Evolutionary conservation across 2,888 invertebrate species (phyloP).

Genomic region (Xanthorhoe designata): DNA sequence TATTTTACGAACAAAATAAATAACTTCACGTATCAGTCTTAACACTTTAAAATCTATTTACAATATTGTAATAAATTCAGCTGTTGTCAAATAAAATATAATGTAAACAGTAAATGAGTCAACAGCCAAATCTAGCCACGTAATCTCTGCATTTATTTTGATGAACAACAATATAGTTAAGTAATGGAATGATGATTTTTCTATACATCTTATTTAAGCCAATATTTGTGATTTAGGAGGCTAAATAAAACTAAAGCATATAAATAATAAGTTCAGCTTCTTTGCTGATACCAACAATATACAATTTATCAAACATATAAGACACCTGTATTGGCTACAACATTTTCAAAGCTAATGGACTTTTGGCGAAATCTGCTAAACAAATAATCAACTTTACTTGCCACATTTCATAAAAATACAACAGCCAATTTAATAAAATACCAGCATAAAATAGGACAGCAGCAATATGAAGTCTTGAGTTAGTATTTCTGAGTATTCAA

Average conservation of each 20-base stretch:
- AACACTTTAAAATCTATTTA: conserved; percentile 81
- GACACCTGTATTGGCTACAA: conserved; percentile 20
- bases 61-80: conserved; percentile 76
- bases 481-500: conserved; percentile 41
- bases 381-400: conserved; percentile 12
- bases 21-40: conserved; percentile 84
- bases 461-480: conserved; percentile 33
- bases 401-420: conserved; percentile 28
- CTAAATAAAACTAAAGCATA: conserved; percentile 66
- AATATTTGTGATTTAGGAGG: conserved; percentile 59
- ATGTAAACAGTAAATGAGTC: conserved; percentile 50
- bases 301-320: conserved; percentile 31
- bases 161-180: conserved; percentile 49
- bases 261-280: conserved; percentile 51
- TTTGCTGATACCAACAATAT: conserved; percentile 44
- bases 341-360: conserved; percentile 30
- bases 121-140: conserved; percentile 57
- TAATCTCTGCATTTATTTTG: conserved; percentile 46
- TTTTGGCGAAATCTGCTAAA: conserved; percentile 23
- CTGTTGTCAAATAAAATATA: conserved; percentile 63
- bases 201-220: conserved; percentile 61
- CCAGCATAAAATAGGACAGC: conserved; percentile 33
- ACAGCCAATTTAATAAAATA: conserved; percentile 36
- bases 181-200: conserved; percentile 72
- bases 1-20: conserved; percentile 81